Percentiles rank a stretch among this genome's conserved stretches.
These are phyloP conservation scores for Paralvinella palmiformis DNA, from an alignment of 1,140 invertebrate species.

Conservation along the genomic window DNA sequence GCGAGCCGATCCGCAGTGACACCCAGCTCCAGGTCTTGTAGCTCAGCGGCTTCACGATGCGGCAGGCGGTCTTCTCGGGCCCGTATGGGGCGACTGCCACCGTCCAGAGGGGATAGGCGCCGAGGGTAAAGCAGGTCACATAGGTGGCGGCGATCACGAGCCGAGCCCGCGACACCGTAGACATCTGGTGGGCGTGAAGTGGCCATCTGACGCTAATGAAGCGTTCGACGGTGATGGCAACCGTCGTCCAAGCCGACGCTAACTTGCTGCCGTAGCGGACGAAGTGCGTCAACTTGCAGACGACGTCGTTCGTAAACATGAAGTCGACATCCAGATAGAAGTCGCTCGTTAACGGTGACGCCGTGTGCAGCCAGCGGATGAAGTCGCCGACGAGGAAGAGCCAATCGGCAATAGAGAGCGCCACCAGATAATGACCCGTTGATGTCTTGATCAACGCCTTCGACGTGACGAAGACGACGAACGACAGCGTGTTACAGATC, in stretches of 20 bases:
- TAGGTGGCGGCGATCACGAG: conserved; percentile 5
- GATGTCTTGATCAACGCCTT: background rate
- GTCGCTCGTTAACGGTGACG: background rate
- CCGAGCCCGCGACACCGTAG: background rate
- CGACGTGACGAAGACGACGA: conserved; percentile 12
- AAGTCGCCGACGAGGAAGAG: conserved; percentile 7
- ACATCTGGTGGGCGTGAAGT: background rate
- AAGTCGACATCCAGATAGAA: background rate
- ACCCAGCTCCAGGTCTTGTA: conserved; percentile 12
- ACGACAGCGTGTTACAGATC: conserved; percentile 3
- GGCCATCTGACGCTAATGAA: conserved; percentile 18
- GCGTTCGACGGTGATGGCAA: conserved; percentile 16
- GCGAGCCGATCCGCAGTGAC: conserved; percentile 5
- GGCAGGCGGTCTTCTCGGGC: background rate
- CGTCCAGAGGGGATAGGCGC: conserved; percentile 13
- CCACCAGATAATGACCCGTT: conserved; percentile 17
- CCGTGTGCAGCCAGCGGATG: conserved; percentile 5
- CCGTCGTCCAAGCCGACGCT: conserved; percentile 17
- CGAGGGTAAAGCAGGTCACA: background rate
- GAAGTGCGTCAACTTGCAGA: background rate
- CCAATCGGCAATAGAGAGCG: conserved; percentile 8
- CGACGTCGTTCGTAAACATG: conserved; percentile 4
- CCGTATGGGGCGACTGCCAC: background rate
- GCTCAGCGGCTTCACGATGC: background rate
- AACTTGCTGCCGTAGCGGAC: conserved; percentile 13